Base-by-base conservation (phyloP, 2,888 invertebrate species). In the Drosophila meridiana region DNA sequence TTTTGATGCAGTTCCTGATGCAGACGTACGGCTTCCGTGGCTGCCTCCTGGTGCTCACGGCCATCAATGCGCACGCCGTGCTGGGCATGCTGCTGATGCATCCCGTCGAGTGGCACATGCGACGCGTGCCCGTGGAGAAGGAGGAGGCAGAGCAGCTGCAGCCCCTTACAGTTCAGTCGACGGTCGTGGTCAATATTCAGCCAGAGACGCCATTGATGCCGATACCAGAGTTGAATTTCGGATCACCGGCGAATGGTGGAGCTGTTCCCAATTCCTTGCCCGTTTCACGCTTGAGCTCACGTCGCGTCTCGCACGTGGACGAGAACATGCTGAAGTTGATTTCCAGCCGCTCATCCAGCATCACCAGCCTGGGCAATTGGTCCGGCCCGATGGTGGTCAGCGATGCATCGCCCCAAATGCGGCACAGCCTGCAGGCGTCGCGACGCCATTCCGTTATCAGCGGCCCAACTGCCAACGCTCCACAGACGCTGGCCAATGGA, bases 1-100 rank as follows among this genome's bases (percentile, higher is more conserved):
- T 95, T 65, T 88, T 95, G 3, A 95, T 95, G 47, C 95, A 95
- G 45, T 94, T 94, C 65, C 93, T 95, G 11, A 92, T 96, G 80
- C 93, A 94, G 0, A 93, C 93, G 73, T 96, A 96, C 74, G 96
- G 96, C 3, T 96, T 96, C 88, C 93, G 96, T 73, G 96, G 96
- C 91, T 95, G 96, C 14, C 93, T 96, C 4, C 94, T 95, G 8
- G 91, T 97, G 40, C 93, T 96, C 14, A 95, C 95, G 73, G 96
- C 95, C 0, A 90, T 96, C 40, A 95, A 96, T 84, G 92, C 96
- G 14, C 95, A 97, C 88, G 93, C 95, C 26, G 92, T 97, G 30
- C 94, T 95, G 38, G 96, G 96, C 1, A 96, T 96, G 95, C 85
- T 95, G 52, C 93, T 96, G 47, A 95, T 96, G 95, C 96, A 96